These are phyloP conservation scores for Notothenia rossii DNA, from an alignment of 2,113 vertebrate species.

Conservation along the genomic window DNA sequence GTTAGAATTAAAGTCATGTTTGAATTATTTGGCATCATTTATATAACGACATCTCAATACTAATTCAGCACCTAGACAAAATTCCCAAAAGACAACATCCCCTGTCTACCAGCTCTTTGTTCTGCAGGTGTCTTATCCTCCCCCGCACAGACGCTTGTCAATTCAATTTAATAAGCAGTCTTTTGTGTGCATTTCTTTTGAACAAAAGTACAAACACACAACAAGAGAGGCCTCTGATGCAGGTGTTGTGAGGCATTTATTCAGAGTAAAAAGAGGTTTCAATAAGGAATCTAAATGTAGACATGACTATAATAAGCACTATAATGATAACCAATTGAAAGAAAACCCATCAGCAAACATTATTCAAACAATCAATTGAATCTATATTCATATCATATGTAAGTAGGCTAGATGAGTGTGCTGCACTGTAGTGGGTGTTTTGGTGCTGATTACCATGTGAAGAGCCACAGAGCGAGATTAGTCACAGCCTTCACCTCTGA, in stretches of 20 bases:
- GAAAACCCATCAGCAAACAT: background rate
- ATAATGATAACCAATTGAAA: background rate
- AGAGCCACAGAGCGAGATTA: constrained; percentile 36
- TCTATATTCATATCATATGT: too few species aligned
- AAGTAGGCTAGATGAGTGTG: background rate
- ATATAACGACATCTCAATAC: too few species aligned
- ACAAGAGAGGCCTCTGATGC: constrained; percentile 17
- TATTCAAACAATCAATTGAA: background rate
- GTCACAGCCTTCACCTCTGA: background rate
- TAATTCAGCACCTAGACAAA: too few species aligned
- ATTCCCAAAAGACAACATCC: too few species aligned
- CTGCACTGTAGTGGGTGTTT: background rate
- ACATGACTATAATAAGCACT: background rate
- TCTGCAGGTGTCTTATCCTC: constrained; percentile 27
- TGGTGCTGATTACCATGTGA: background rate
- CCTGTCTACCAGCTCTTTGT: constrained; percentile 28
- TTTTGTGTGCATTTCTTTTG: constrained; percentile 19
- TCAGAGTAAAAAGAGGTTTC: background rate
- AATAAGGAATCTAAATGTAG: background rate
- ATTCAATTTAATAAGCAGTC: background rate
- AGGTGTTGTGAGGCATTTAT: background rate
- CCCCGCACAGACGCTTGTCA: constrained; percentile 4
- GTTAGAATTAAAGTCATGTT: too few species aligned
- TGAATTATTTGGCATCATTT: too few species aligned
- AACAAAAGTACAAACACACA: background rate